Evolutionary conservation across 1,140 invertebrate genomes (phyloP).

Genomic region (Galleria mellonella): DNA sequence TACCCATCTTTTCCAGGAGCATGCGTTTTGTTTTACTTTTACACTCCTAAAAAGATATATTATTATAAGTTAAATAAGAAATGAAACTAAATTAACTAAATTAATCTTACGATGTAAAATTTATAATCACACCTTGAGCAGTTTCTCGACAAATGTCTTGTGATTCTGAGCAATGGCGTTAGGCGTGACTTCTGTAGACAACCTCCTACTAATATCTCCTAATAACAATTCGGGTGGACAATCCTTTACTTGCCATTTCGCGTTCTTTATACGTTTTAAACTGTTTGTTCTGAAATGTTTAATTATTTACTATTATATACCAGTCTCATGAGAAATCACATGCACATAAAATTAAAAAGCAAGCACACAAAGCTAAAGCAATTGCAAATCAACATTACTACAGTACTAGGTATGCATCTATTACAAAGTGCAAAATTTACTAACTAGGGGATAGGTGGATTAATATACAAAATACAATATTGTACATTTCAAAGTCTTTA

Average conservation of each 20-base stretch:
- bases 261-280: constrained; percentile 76
- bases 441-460: not conserved
- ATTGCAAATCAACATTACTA: constrained; percentile 11
- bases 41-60: constrained; percentile 79
- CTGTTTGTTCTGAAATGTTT: constrained; percentile 75
- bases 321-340: not conserved
- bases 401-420: constrained; percentile 4
- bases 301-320: constrained; percentile 3
- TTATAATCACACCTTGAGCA: constrained; percentile 93
- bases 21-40: constrained; percentile 97
- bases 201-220: constrained; percentile 55
- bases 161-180: constrained; percentile 97
- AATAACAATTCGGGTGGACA: constrained; percentile 72
- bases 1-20: constrained; percentile 98
- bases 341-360: constrained; percentile 12
- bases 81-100: too few species aligned
- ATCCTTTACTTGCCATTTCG: constrained; percentile 77
- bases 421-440: not conserved
- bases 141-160: constrained; percentile 98
- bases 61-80: too few species aligned
- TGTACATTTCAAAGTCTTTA: constrained; percentile 7
- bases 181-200: constrained; percentile 80
- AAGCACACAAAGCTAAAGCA: constrained; percentile 18
- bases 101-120: too few species aligned
- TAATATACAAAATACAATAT: not conserved